These are phyloP conservation scores for Helostoma temminkii DNA, from an alignment of 2,797 vertebrate genomes.

Conservation along the genomic window DNA sequence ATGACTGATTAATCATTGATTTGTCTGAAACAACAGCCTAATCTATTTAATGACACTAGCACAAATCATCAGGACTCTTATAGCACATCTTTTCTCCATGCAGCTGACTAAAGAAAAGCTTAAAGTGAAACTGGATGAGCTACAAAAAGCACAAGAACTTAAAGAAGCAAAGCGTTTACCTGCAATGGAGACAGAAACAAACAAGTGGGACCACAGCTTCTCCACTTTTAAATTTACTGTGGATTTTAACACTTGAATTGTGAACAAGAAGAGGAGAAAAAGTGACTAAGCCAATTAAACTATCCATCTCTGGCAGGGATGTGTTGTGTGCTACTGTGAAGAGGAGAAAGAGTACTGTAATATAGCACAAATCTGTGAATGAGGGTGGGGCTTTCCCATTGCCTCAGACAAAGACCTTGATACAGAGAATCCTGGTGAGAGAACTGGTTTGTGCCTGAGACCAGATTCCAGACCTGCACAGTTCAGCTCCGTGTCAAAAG, in stretches of 20 bases:
- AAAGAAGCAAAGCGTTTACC: slow-evolving; percentile 10
- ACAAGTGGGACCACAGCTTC: slow-evolving; percentile 13
- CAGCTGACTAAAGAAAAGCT: slow-evolving; percentile 8
- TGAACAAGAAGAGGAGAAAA: slow-evolving; percentile 19
- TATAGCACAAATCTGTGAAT: slow-evolving; percentile 48
- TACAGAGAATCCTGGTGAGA: slow-evolving; percentile 39
- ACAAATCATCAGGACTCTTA: slow-evolving; percentile 42
- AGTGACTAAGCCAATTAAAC: slow-evolving; percentile 39
- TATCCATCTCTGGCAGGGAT: slow-evolving; percentile 27
- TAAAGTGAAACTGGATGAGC: slow-evolving; percentile 12
- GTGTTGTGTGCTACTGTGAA: slow-evolving; percentile 48
- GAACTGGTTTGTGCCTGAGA: slow-evolving; percentile 33
- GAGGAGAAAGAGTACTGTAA: slow-evolving; percentile 37
- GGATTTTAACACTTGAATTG: slow-evolving; percentile 54
- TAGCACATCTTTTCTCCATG: background rate
- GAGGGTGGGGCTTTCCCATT: slow-evolving; percentile 75
- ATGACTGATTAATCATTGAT: slow-evolving; percentile 21
- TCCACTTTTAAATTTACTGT: slow-evolving; percentile 10
- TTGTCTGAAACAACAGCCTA: slow-evolving; percentile 12
- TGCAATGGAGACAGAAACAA: slow-evolving; percentile 52
- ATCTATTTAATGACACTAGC: slow-evolving; percentile 39
- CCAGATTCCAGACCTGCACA: slow-evolving; percentile 35
- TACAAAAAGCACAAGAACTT: slow-evolving; percentile 41
- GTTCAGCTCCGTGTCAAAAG: slow-evolving; percentile 26
- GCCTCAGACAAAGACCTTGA: slow-evolving; percentile 76